Evolutionary conservation across 92 coral and sea anemone genomes (phyloP).

Genomic region (Paramuricea clavata): DNA sequence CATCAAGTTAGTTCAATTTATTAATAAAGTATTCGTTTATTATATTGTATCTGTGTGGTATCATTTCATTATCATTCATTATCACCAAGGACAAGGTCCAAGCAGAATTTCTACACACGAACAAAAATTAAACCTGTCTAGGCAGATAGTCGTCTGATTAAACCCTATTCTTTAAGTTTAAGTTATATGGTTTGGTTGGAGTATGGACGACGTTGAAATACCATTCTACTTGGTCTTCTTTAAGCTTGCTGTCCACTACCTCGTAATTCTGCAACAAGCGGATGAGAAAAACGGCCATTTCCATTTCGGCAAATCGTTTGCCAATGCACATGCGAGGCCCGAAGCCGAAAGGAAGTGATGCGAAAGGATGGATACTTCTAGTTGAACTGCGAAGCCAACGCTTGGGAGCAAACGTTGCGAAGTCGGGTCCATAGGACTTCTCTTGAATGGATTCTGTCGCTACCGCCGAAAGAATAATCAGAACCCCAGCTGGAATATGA

Average conservation of each 20-base stretch:
- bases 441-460: neutral
- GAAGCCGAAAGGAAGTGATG: slow-evolving; percentile 65
- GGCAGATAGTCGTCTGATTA: too few relatives aligned
- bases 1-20: too few relatives aligned
- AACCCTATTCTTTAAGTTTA: neutral
- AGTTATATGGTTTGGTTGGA: neutral
- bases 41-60: too few relatives aligned
- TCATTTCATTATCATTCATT: too few relatives aligned
- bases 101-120: too few relatives aligned
- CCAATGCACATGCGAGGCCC: slow-evolving; percentile 74
- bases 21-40: too few relatives aligned
- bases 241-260: neutral
- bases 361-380: slow-evolving; percentile 48
- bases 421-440: slow-evolving; percentile 36
- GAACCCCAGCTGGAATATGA: neutral
- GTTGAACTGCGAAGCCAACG: slow-evolving; percentile 72
- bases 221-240: neutral
- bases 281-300: neutral
- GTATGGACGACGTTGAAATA: neutral
- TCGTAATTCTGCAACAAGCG: slow-evolving; percentile 10
- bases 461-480: neutral
- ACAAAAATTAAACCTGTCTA: too few relatives aligned
- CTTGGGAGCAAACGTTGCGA: slow-evolving; percentile 61
- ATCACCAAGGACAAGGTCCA: too few relatives aligned
- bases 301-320: slow-evolving; percentile 17